Conservation (phyloP, 2,113 vertebrate species). For the Ciconia maguari region DNA sequence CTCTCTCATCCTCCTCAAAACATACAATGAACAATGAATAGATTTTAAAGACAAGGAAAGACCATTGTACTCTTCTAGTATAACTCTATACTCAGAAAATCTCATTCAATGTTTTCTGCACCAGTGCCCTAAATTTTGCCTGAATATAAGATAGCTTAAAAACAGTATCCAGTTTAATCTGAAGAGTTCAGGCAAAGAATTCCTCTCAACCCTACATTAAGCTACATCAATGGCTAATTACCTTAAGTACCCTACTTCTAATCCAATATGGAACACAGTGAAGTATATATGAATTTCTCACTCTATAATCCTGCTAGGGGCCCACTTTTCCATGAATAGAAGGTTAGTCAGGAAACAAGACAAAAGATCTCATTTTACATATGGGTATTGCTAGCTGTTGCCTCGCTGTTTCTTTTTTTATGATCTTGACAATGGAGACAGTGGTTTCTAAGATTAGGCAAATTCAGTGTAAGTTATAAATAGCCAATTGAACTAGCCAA, state of each 20-base stretch:
- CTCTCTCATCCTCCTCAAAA: not conserved
- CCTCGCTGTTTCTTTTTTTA: not conserved
- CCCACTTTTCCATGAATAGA: not conserved
- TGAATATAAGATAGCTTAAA: not conserved
- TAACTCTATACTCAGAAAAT: not conserved
- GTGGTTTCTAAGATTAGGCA: not conserved
- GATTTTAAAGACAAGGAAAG: not conserved
- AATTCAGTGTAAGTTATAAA: not conserved
- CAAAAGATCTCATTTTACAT: not conserved
- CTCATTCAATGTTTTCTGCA: conserved; percentile 4
- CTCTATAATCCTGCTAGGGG: not conserved
- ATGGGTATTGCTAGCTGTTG: not conserved
- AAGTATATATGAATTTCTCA: not conserved
- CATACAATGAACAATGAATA: not conserved
- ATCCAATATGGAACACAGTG: not conserved
- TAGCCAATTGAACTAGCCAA: not conserved
- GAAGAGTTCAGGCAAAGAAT: conserved; percentile 33
- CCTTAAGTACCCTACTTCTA: conserved; percentile 26
- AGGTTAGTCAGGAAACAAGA: not conserved
- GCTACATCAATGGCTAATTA: conserved; percentile 22
- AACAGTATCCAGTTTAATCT: conserved; percentile 8
- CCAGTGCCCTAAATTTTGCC: not conserved
- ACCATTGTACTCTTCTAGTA: not conserved
- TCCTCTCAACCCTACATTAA: not conserved
- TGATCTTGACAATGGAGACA: not conserved